phyloP scores from a whole-genome alignment of 2,888 invertebrate species.

The Sinotaia quadrata region DNA sequence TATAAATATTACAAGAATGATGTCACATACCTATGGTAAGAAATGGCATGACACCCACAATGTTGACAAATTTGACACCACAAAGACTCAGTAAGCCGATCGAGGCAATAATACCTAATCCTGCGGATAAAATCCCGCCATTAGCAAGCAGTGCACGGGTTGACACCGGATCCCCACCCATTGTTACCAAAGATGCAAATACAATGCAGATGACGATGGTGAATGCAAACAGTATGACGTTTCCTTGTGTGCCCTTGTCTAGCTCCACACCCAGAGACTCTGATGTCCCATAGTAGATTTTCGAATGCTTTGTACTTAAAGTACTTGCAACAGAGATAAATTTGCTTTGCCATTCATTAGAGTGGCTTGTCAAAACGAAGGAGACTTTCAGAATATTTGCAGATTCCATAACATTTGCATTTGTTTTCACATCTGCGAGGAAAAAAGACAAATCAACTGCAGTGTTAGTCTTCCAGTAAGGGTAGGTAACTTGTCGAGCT shows the following conservation, averaged over 20 bases:
- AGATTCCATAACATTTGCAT: constrained; percentile 6
- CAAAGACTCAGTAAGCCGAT: constrained; percentile 48
- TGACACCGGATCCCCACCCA: constrained; percentile 44
- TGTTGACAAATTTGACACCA: constrained; percentile 49
- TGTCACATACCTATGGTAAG: constrained; percentile 48
- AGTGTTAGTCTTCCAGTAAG: constrained; percentile 2
- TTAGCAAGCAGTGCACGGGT: constrained; percentile 43
- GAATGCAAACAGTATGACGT: constrained; percentile 31
- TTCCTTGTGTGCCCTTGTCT: constrained; percentile 38
- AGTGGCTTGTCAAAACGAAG: constrained; percentile 24
- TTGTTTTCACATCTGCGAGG: constrained; percentile 5
- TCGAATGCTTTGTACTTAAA: constrained; percentile 8
- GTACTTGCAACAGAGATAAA: constrained; percentile 18
- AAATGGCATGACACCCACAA: constrained; percentile 59
- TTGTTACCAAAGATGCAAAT: constrained; percentile 35
- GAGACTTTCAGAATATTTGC: constrained; percentile 23
- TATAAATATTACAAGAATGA: background rate
- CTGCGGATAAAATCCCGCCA: constrained; percentile 48
- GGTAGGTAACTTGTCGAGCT: constrained; percentile 20
- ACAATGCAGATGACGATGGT: constrained; percentile 37
- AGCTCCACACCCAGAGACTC: constrained; percentile 48
- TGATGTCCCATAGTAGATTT: constrained; percentile 32
- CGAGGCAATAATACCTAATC: constrained; percentile 48
- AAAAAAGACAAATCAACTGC: background rate
- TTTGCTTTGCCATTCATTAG: constrained; percentile 6